Base-by-base conservation (phyloP, 1,140 invertebrate genomes). In the Marisa cornuarietis region DNA sequence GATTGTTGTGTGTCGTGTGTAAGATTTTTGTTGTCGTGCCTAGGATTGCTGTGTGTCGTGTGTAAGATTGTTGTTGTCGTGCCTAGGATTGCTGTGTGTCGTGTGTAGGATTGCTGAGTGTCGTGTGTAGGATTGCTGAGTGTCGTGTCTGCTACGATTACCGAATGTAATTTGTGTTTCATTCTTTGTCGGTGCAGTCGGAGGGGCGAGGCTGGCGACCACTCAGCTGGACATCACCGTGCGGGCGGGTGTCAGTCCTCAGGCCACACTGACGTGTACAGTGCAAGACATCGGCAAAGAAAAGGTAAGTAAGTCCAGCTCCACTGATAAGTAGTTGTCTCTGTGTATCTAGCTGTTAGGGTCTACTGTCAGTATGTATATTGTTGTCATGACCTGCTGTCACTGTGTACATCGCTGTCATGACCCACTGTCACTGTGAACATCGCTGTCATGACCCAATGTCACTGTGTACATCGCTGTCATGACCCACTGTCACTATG, bases 221-320 rank as follows among this genome's bases (percentile, higher is more conserved):
- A 63, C 42, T 14, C 76, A 65, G 31, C 6, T 77, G 18, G 66
- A 54, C 65, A 68, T 69, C 31, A 68, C 76, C 31, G 54, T 77
- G 18, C 49, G 52, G 13, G n/a, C 68, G 51, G 76, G 49, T 16
- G 20, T 42, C 54, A 58, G 54, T 58, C 4, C 54, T 51, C 42
- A 77, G 65, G 76, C 63, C 49, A 77, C 76, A 4, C 65, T 77
- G 65, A 77, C 63, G 18, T 77, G 76, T 7, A 77, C 63, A 9
- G 76, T 77, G 20, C 62, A 49, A 10, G 42, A 51, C 18, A 77
- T 77, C 49, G 76, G 76, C 31, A 77, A 69, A 51, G 52, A 68
- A 77, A 68, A 65, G 65, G 76, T 77, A n/a, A n/a, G n/a, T n/a
- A n/a, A n/a, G n/a, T n/a, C n/a, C n/a, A n/a, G n/a, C n/a, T n/a